A percentile compares a stretch with the other conserved stretches of the same genome.
phyloP scores from a whole-genome alignment of 2,113 vertebrate genomes.

The Leucosticte australis region DNA sequence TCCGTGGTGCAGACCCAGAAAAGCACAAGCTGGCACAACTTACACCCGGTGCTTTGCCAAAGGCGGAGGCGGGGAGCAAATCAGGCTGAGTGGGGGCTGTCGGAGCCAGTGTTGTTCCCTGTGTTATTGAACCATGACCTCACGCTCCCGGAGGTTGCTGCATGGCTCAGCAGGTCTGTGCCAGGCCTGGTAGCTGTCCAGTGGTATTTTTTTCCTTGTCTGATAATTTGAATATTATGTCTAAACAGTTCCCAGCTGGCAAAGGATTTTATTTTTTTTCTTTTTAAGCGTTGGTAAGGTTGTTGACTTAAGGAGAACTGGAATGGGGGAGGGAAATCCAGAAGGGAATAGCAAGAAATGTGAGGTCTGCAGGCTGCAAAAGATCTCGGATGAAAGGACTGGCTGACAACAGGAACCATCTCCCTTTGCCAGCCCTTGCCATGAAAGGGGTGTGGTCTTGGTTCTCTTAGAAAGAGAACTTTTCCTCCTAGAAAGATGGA shows the following conservation, averaged over 20 bases:
- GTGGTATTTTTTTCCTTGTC: neutral
- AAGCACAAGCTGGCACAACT: neutral
- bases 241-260: neutral
- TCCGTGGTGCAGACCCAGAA: neutral
- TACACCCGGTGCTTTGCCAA: neutral
- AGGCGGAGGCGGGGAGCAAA: neutral
- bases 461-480: neutral
- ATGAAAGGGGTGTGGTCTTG: fast-evolving
- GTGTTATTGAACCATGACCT: neutral
- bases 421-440: fast-evolving
- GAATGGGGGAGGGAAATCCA: neutral
- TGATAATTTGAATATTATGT: neutral
- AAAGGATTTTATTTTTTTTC: neutral
- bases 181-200: neutral
- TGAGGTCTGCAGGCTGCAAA: neutral
- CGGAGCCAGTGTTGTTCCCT: neutral
- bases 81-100: neutral
- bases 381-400: neutral
- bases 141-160: neutral
- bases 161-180: neutral
- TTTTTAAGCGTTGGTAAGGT: neutral
- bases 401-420: neutral
- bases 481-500: neutral
- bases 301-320: neutral
- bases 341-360: neutral